Evolutionary conservation across 2,113 vertebrate genomes (phyloP).

Genomic region (Hypomesus transpacificus): DNA sequence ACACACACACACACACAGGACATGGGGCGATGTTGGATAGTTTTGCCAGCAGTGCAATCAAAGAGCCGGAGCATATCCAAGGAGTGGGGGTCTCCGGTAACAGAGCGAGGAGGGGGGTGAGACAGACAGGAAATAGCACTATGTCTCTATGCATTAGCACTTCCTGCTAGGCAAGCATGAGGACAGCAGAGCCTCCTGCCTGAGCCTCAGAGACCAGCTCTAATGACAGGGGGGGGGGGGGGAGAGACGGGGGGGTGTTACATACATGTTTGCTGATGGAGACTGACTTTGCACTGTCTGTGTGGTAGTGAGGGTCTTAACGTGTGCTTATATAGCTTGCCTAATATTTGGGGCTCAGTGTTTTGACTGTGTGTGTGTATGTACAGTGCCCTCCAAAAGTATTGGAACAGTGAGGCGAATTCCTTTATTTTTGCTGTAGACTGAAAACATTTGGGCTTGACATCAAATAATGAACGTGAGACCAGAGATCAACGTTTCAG

Average conservation of each 20-base stretch:
- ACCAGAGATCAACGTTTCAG: no score
- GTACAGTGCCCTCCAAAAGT: no score
- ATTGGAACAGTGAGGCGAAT: no score
- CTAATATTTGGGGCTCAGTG: not conserved
- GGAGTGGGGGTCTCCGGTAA: slow-evolving; percentile 53
- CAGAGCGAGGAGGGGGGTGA: slow-evolving; percentile 48
- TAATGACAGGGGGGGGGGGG: slow-evolving; percentile 15
- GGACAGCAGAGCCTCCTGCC: slow-evolving; percentile 13
- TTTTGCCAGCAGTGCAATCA: slow-evolving; percentile 40
- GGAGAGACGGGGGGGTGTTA: slow-evolving; percentile 1
- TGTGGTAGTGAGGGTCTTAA: not conserved
- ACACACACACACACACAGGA: not conserved
- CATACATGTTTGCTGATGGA: not conserved
- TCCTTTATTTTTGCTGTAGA: no score
- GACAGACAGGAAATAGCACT: slow-evolving; percentile 65
- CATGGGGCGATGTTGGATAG: slow-evolving; percentile 40
- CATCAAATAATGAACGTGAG: no score
- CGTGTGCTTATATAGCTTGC: no score
- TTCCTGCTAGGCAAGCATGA: slow-evolving; percentile 27
- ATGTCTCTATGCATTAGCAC: slow-evolving; percentile 58
- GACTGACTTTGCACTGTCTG: no score
- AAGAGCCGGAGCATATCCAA: slow-evolving; percentile 40
- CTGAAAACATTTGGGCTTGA: no score
- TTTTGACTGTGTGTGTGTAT: slow-evolving; percentile 3
- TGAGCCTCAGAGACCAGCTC: slow-evolving; percentile 12